Evolutionary conservation across 1,140 invertebrate genomes (phyloP).

Genomic region (Cecropterus lyciades): DNA sequence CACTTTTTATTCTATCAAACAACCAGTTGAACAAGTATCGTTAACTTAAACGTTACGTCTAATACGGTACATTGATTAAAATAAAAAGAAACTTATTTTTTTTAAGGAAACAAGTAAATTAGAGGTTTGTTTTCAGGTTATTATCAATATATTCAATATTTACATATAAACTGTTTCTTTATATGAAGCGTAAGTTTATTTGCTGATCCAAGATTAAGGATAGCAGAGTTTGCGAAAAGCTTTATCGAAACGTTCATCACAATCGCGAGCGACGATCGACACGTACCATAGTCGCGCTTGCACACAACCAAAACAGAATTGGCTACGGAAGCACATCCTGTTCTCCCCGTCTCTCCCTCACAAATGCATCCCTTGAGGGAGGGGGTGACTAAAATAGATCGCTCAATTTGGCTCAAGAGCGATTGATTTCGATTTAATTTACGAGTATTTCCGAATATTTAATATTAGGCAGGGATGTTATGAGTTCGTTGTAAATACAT

Average conservation of each 20-base stretch:
- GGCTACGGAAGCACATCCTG: slow-evolving; percentile 49
- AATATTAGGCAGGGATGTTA: neutral
- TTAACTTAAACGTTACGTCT: too few relatives aligned
- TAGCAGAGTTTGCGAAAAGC: neutral
- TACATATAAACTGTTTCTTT: too few relatives aligned
- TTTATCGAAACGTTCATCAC: neutral
- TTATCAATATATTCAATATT: too few relatives aligned
- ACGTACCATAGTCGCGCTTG: neutral
- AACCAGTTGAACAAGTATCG: too few relatives aligned
- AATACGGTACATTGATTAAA: too few relatives aligned
- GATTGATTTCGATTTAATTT: slow-evolving; percentile 5
- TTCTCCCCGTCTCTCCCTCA: slow-evolving; percentile 21
- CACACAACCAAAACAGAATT: slow-evolving; percentile 29
- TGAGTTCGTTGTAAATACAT: neutral
- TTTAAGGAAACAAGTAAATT: too few relatives aligned
- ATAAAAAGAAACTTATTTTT: too few relatives aligned
- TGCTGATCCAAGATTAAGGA: slow-evolving; percentile 1
- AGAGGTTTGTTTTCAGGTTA: too few relatives aligned
- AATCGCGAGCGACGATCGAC: slow-evolving; percentile 16
- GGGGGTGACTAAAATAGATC: slow-evolving; percentile 2
- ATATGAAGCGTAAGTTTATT: neutral
- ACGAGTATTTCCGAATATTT: neutral
- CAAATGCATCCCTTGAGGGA: slow-evolving; percentile 16
- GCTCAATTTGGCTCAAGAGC: neutral
- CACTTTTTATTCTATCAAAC: too few relatives aligned